These are phyloP conservation scores for Girardinichthys multiradiatus DNA, from an alignment of 2,113 vertebrate species.

Conservation along the genomic window DNA sequence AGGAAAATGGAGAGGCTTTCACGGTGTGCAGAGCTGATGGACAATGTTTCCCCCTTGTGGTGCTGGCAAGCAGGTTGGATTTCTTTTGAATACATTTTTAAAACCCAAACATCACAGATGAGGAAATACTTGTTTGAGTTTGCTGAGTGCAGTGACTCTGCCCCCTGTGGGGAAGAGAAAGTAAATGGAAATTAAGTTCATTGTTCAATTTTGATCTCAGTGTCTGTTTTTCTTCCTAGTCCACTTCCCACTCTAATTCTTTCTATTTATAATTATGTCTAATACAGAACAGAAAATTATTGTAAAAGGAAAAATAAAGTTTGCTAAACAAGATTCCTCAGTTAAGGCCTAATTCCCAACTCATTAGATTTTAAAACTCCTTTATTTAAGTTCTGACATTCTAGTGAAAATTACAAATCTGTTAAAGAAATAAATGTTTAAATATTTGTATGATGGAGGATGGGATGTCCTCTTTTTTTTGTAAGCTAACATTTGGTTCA, in stretches of 20 bases:
- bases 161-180: slow-evolving; percentile 44
- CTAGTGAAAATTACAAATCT: neutral
- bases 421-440: neutral
- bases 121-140: slow-evolving; percentile 42
- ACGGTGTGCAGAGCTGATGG: slow-evolving; percentile 58
- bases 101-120: slow-evolving; percentile 40
- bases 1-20: slow-evolving; percentile 17
- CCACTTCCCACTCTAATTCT: slow-evolving; percentile 6
- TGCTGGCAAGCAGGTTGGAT: slow-evolving; percentile 65
- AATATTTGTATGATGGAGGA: neutral
- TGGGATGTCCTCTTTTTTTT: neutral
- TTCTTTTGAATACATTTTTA: slow-evolving; percentile 47
- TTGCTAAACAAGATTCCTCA: neutral
- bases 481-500: neutral
- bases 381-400: neutral
- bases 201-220: slow-evolving; percentile 50
- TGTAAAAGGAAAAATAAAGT: slow-evolving; percentile 10
- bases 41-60: slow-evolving; percentile 80
- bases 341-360: slow-evolving; percentile 4
- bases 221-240: slow-evolving; percentile 24
- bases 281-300: slow-evolving; percentile 38
- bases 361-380: neutral
- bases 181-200: slow-evolving; percentile 56
- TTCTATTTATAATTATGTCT: neutral
- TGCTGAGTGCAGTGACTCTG: slow-evolving; percentile 46